Evolutionary conservation across 2,888 invertebrate species (phyloP), one percentile per base, ranked within the genome.

Genomic region (Silvanus unidentatus): DNA sequence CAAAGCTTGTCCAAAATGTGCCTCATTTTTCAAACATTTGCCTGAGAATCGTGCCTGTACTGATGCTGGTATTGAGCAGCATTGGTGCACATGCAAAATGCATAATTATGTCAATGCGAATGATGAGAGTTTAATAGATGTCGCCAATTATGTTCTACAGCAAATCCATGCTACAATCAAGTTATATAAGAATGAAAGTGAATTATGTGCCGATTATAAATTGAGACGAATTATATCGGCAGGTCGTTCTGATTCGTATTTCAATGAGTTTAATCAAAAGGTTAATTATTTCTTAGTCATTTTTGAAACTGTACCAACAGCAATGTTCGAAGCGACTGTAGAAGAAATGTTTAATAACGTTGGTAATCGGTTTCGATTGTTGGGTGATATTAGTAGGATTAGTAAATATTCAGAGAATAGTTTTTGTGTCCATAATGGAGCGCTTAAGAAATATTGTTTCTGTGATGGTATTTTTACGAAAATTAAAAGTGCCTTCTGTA

Each of bases 31-130:
- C 39, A 62, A 70, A 30, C 73, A 75, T 15, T 73, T 83, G 1
- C 64, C 63, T 29, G 65, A 64, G 30, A 77, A 78, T 52, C 75
- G 88, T 13, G 81, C 82, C 1, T 89, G 88, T 58, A 71, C 73
- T 38, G 82, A 86, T 44, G 81, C 78, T 2, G 77, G 76, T 1
- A 80, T 88, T 42, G 75, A 76, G 11, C 75, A 79, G 35, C 85
- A 85, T 62, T 87, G 86, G 86, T 87, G 87, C 62, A 80, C 83
- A 44, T 88, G 87, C 59, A 77, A 79, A 47, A 76, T 77, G 16
- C 76, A 16, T 75, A 70, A 75, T 53, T 64, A 74, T 12, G 63
- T 76, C 40, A 70, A 73, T 47, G 54, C 60, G 2, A 65, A 72
- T 34, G 77, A 79, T 41, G 60, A 69, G 34, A 72, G 76, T 27